A percentile compares a stretch with the other conserved stretches of the same genome.
Evolutionary conservation across 2,888 invertebrate genomes (phyloP).

Genomic region (Calameuta pallipes): DNA sequence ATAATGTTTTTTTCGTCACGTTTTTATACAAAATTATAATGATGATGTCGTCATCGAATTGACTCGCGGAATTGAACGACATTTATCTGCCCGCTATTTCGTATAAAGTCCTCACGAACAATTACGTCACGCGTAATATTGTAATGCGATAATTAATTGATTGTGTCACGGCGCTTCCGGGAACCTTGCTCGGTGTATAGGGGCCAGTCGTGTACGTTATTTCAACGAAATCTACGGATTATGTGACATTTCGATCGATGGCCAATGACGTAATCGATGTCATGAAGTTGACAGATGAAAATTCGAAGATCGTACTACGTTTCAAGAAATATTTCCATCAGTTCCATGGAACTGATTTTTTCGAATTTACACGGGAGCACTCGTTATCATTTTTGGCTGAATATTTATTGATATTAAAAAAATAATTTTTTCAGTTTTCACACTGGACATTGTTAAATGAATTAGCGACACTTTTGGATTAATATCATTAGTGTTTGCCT

Average conservation of each 20-base stretch:
- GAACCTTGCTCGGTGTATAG: neutral
- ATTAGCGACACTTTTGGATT: too few species aligned
- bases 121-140: neutral
- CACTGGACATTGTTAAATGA: too few species aligned
- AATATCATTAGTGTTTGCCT: too few species aligned
- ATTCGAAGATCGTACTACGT: too few species aligned
- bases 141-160: neutral
- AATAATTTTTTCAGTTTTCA: too few species aligned
- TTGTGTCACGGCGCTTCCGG: conserved; percentile 2
- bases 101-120: neutral
- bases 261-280: neutral
- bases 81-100: neutral
- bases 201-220: neutral
- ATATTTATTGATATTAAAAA: too few species aligned
- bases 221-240: neutral
- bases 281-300: neutral
- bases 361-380: too few species aligned
- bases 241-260: neutral
- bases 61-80: neutral
- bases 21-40: neutral
- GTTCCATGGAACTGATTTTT: neutral
- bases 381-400: too few species aligned
- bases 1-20: neutral
- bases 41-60: neutral
- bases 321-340: neutral